Evolutionary conservation across 2,797 vertebrate species (phyloP).

Genomic region (Pangasius mekongensis): DNA sequence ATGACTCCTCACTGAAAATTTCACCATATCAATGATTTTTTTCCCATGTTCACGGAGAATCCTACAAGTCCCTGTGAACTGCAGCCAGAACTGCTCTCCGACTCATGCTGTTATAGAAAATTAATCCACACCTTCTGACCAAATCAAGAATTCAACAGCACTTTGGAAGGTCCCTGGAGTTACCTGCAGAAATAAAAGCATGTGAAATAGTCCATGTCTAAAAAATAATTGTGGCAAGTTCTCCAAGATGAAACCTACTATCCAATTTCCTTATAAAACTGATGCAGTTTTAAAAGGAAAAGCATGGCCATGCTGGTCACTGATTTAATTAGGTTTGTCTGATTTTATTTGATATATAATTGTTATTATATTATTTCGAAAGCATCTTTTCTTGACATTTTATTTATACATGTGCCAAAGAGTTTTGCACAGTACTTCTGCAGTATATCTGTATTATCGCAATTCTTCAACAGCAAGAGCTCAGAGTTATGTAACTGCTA

Average conservation of each 20-base stretch:
- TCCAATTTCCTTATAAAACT: not conserved
- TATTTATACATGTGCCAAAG: not conserved
- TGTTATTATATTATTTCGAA: not conserved
- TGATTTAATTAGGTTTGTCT: not conserved
- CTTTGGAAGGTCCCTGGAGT: not conserved
- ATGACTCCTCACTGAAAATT: not conserved
- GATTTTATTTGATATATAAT: not conserved
- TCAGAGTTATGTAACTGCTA: not conserved
- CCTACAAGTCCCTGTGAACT: not conserved
- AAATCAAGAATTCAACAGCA: conserved; percentile 6
- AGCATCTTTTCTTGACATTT: not conserved
- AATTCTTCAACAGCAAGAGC: not conserved
- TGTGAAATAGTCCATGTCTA: not conserved
- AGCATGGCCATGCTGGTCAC: not conserved
- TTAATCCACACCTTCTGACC: conserved; percentile 13
- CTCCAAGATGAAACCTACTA: not conserved
- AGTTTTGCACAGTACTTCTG: not conserved
- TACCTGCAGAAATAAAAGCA: not conserved
- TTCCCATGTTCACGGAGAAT: not conserved
- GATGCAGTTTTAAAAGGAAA: not conserved
- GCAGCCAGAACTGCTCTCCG: conserved; percentile 1
- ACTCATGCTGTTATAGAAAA: conserved; percentile 16
- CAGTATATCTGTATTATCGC: not conserved
- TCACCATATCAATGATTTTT: not conserved
- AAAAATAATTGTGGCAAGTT: not conserved